Evolutionary conservation across 1,140 invertebrate genomes (phyloP).

Genomic region (Lucilia cuprina): DNA sequence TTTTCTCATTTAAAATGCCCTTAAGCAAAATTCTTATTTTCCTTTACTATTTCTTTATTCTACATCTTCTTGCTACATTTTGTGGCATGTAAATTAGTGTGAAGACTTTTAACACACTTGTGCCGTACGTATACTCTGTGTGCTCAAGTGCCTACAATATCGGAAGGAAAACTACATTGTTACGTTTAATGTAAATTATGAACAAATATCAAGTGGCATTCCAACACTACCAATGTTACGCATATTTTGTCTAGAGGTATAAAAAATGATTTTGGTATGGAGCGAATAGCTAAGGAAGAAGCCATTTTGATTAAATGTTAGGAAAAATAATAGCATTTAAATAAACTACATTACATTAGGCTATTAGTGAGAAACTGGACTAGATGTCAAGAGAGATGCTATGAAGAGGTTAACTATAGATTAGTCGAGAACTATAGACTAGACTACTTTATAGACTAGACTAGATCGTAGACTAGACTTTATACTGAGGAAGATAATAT

Average conservation of each 20-base stretch:
- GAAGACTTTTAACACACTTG: background rate
- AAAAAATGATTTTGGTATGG: background rate
- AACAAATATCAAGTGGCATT: background rate
- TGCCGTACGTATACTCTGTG: background rate
- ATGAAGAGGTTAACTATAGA: too few species aligned
- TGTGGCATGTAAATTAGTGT: background rate
- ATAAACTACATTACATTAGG: too few species aligned
- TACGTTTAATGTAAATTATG: background rate
- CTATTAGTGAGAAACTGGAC: too few species aligned
- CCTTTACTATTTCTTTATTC: background rate
- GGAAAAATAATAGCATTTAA: too few species aligned
- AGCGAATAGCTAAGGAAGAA: background rate
- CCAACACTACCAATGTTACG: background rate
- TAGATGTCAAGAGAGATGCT: too few species aligned
- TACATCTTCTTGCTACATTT: background rate
- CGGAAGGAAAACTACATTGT: background rate
- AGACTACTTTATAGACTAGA: too few species aligned
- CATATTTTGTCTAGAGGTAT: background rate
- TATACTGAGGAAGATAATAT: too few species aligned
- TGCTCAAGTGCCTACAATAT: background rate
- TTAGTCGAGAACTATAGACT: too few species aligned
- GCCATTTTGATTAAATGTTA: too few species aligned
- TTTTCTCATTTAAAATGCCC: background rate
- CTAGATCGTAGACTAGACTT: too few species aligned
- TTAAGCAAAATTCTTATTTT: background rate